Evolutionary conservation across 2,797 vertebrate species (phyloP).

Genomic region (Sibirionetta formosa): DNA sequence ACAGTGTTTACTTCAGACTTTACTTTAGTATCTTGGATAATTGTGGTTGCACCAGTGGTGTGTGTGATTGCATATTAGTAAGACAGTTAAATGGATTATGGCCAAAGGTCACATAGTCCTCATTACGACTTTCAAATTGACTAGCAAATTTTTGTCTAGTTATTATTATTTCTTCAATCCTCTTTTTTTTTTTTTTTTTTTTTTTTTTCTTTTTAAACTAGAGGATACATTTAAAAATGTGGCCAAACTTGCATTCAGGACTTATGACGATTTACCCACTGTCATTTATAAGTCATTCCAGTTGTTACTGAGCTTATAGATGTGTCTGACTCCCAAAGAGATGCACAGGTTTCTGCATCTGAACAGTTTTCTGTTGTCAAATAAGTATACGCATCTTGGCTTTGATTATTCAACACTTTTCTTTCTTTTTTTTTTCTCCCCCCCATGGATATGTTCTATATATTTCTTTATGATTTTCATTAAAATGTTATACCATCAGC

Average conservation of each 20-base stretch:
- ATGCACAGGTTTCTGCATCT: not conserved
- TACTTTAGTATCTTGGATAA: not conserved
- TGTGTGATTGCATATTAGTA: not conserved
- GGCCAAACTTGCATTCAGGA: not conserved
- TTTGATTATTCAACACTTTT: not conserved
- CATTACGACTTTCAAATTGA: not conserved
- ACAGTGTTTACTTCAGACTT: not conserved
- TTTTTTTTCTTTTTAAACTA: not conserved
- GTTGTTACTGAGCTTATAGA: accelerated
- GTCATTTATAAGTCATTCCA: not conserved
- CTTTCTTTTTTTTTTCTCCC: not conserved
- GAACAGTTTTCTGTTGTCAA: not conserved
- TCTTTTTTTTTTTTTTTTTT: not conserved
- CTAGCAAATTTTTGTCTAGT: not conserved
- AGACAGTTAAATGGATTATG: not conserved
- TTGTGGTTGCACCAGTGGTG: not conserved
- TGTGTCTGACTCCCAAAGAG: not conserved
- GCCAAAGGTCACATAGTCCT: not conserved
- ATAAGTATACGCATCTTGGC: not conserved
- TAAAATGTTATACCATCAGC: not conserved
- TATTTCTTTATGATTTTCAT: not conserved
- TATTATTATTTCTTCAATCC: not conserved
- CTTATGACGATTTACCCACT: not conserved
- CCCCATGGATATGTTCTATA: not conserved
- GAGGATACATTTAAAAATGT: not conserved